phyloP scores from a whole-genome alignment of 2,113 vertebrate genomes.

The Litocranius walleri region DNA sequence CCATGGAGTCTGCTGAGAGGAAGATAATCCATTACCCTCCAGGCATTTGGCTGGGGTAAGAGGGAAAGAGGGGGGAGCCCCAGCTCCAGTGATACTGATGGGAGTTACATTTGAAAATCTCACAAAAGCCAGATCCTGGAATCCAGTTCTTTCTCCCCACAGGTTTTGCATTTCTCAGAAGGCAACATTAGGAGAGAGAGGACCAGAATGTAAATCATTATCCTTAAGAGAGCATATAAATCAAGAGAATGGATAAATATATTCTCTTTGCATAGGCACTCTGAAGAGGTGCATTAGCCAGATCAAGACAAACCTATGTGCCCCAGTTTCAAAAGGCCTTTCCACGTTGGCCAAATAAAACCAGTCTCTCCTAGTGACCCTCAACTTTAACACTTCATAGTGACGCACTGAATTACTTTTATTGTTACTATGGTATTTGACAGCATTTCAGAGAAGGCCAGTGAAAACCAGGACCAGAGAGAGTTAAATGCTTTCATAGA shows the following conservation, averaged over 20 bases:
- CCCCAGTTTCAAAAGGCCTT: not conserved
- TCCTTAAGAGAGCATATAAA: conserved; percentile 60
- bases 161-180: conserved; percentile 58
- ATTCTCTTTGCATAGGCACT: conserved; percentile 7
- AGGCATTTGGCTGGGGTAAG: conserved; percentile 1
- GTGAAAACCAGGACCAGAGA: not conserved
- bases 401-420: not conserved
- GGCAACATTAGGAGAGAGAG: not conserved
- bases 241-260: conserved; percentile 29
- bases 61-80: not conserved
- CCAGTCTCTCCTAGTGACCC: not conserved
- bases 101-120: conserved; percentile 13
- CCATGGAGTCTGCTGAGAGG: conserved; percentile 41
- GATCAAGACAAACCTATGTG: not conserved
- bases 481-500: not conserved
- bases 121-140: conserved; percentile 37
- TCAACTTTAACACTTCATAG: conserved; percentile 37
- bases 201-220: conserved; percentile 50
- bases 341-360: not conserved
- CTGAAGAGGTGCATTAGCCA: not conserved
- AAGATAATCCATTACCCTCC: conserved; percentile 46
- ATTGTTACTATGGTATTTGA: conserved; percentile 38
- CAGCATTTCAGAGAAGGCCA: conserved; percentile 16
- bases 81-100: not conserved
- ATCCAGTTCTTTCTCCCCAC: not conserved